Evolutionary conservation across 2,797 vertebrate species (phyloP).

Genomic region (Podarcis lilfordi): DNA sequence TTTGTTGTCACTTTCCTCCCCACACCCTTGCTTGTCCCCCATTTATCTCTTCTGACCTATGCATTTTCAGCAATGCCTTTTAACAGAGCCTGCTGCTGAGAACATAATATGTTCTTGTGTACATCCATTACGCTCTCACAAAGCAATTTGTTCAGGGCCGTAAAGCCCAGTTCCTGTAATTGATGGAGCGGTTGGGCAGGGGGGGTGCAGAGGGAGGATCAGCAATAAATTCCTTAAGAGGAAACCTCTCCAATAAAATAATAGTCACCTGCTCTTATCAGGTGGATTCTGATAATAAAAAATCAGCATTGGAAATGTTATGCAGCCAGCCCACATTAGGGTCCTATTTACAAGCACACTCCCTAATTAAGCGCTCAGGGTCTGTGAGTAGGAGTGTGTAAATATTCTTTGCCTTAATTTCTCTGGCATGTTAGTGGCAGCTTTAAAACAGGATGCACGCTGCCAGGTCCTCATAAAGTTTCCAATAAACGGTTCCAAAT

Average conservation of each 20-base stretch:
- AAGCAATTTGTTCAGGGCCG: conserved; percentile 55
- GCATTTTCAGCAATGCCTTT: conserved; percentile 40
- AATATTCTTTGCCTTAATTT: neutral
- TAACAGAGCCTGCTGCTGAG: conserved; percentile 25
- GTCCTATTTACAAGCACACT: neutral
- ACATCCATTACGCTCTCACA: conserved; percentile 49
- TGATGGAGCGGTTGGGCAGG: conserved; percentile 51
- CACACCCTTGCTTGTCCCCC: neutral
- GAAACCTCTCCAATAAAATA: conserved; percentile 13
- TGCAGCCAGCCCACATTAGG: conserved; percentile 27
- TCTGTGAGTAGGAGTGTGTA: neutral
- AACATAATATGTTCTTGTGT: conserved; percentile 30
- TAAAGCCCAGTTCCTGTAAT: conserved; percentile 47
- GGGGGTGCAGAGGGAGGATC: conserved; percentile 23
- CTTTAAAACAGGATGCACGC: neutral
- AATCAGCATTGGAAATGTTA: conserved; percentile 39
- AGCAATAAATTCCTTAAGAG: conserved; percentile 49
- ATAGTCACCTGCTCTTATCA: neutral
- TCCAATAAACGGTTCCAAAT: neutral
- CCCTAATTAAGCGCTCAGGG: conserved; percentile 16
- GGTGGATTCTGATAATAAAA: conserved; percentile 52
- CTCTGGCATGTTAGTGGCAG: neutral
- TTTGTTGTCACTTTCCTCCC: neutral
- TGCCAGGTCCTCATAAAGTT: neutral
- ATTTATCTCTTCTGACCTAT: conserved; percentile 38